These are phyloP conservation scores for Drosophila yooni DNA, from an alignment of 2,888 invertebrate genomes.

Conservation along the genomic window DNA sequence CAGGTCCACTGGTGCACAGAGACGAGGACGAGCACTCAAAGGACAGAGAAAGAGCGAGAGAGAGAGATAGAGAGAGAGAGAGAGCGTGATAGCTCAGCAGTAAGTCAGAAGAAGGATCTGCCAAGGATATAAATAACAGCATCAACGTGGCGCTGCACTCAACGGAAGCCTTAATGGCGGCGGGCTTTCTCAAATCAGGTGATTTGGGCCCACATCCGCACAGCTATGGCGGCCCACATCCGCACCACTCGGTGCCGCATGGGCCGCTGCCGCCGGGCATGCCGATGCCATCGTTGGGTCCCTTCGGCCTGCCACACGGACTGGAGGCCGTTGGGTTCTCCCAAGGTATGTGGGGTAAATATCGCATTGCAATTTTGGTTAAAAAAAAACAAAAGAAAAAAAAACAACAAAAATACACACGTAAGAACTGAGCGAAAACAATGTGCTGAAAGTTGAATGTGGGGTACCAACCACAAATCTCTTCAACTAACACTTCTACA, in stretches of 20 bases:
- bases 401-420: conserved; percentile 9
- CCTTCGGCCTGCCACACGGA: conserved; percentile 85
- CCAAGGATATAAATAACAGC: conserved; percentile 63
- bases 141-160: conserved; percentile 85
- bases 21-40: conserved; percentile 11
- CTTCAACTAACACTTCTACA: background rate
- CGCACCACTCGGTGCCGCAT: conserved; percentile 85
- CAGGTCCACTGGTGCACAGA: conserved; percentile 2
- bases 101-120: conserved; percentile 21
- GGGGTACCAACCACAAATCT: background rate
- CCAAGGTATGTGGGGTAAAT: conserved; percentile 86
- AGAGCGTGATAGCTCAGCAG: conserved; percentile 6
- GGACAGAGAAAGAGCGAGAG: conserved; percentile 4
- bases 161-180: conserved; percentile 85
- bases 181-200: conserved; percentile 85
- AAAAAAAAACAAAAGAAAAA: conserved; percentile 25
- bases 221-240: conserved; percentile 85
- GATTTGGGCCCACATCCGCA: conserved; percentile 85
- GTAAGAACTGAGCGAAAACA: conserved; percentile 23
- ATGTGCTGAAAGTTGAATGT: conserved; percentile 66
- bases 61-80: background rate
- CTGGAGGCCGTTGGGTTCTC: conserved; percentile 85
- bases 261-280: conserved; percentile 85
- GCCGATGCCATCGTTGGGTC: conserved; percentile 85
- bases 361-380: conserved; percentile 82